Conservation (phyloP, 1,140 invertebrate species). For the Pantala flavescens region DNA sequence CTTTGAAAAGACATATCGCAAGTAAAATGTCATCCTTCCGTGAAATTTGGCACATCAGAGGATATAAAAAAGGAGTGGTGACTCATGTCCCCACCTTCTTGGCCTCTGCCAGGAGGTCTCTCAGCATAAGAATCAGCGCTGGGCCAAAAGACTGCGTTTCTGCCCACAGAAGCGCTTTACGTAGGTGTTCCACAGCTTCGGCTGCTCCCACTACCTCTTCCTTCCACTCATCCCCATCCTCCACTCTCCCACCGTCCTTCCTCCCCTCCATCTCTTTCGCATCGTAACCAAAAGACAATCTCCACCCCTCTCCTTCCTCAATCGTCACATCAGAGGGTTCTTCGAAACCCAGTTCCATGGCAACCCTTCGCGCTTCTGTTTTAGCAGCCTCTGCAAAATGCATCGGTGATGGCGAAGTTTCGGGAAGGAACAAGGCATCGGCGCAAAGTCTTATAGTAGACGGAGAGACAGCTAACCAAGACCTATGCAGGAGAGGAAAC, state of each 20-base stretch:
- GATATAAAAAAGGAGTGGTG: not conserved
- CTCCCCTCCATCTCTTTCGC: conserved; percentile 10
- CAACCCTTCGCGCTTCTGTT: not conserved
- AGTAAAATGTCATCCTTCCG: too few relatives aligned
- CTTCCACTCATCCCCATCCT: conserved; percentile 20
- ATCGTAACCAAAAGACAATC: conserved; percentile 19
- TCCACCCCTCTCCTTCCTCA: conserved; percentile 25
- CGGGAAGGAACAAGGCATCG: conserved; percentile 21
- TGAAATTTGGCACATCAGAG: too few relatives aligned
- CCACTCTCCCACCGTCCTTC: conserved; percentile 23
- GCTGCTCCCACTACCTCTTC: conserved; percentile 25
- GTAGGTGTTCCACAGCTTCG: conserved; percentile 36
- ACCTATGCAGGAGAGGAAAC: conserved; percentile 39
- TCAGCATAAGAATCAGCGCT: conserved; percentile 36
- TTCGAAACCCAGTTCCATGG: not conserved
- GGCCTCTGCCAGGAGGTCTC: conserved; percentile 34
- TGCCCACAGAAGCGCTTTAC: conserved; percentile 41
- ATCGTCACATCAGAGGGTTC: conserved; percentile 25
- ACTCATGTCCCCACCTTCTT: conserved; percentile 27
- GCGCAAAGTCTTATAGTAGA: conserved; percentile 37
- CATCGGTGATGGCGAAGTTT: not conserved
- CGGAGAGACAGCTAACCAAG: conserved; percentile 38
- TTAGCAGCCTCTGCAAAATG: not conserved
- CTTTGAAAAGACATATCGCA: too few relatives aligned
- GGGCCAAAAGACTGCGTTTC: conserved; percentile 43